Conservation (phyloP, 1,140 invertebrate species). For the Metaphire vulgaris region DNA sequence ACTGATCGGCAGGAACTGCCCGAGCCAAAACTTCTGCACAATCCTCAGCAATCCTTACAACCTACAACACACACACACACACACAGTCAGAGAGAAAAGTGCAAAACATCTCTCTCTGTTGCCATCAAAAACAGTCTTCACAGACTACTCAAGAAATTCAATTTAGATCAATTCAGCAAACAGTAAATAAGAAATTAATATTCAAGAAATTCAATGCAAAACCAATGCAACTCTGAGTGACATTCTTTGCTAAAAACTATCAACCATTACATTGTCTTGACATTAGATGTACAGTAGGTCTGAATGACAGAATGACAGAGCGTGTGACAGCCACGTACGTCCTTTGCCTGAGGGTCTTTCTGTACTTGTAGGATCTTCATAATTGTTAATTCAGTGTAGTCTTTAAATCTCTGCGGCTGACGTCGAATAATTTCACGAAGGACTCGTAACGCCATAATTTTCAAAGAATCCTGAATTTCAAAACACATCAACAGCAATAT, state of each 20-base stretch:
- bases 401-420: constrained; percentile 68
- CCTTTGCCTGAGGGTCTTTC: constrained; percentile 63
- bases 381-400: constrained; percentile 80
- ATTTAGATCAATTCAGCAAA: too few relatives aligned
- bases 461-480: constrained; percentile 48
- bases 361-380: constrained; percentile 78
- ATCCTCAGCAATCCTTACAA: constrained; percentile 59
- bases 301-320: too few relatives aligned
- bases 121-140: background rate
- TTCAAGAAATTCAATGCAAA: too few relatives aligned
- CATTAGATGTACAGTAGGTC: too few relatives aligned
- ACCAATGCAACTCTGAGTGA: too few relatives aligned
- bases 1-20: constrained; percentile 64
- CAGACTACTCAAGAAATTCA: too few relatives aligned
- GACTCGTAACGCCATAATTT: constrained; percentile 65
- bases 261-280: too few relatives aligned
- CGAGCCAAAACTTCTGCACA: constrained; percentile 66
- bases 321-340: constrained; percentile 60
- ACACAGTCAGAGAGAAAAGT: background rate
- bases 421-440: constrained; percentile 73
- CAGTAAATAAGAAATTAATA: too few relatives aligned
- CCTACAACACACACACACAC: constrained; percentile 40
- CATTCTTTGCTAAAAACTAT: too few relatives aligned
- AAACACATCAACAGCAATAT: too few relatives aligned
- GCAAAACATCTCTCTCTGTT: background rate